These are phyloP conservation scores for Lithophane ornitopus DNA, from an alignment of 2,888 invertebrate species.

Conservation along the genomic window DNA sequence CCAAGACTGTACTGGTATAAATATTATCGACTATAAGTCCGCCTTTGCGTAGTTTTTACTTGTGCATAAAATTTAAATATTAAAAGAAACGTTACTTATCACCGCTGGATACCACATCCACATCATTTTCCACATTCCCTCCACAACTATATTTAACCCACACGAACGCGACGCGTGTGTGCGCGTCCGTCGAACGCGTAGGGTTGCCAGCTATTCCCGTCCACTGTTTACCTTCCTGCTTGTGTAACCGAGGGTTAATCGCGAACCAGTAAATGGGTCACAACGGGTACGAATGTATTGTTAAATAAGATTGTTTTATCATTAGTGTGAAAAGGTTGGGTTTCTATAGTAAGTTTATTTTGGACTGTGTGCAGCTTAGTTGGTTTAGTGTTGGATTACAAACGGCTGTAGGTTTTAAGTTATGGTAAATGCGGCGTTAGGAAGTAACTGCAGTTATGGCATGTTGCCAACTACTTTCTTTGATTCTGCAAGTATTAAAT, in stretches of 20 bases:
- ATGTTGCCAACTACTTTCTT: slow-evolving; percentile 37
- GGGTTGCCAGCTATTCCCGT: slow-evolving; percentile 80
- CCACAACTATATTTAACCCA: slow-evolving; percentile 59
- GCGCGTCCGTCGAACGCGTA: slow-evolving; percentile 66
- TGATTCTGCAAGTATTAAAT: slow-evolving; percentile 18
- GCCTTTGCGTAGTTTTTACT: background rate
- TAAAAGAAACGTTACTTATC: background rate
- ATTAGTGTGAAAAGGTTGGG: slow-evolving; percentile 37
- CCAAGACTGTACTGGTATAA: background rate
- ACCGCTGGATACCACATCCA: slow-evolving; percentile 53
- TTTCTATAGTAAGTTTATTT: slow-evolving; percentile 46
- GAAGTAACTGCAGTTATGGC: slow-evolving; percentile 33
- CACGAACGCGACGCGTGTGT: slow-evolving; percentile 46
- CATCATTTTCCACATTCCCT: slow-evolving; percentile 36
- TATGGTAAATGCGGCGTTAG: slow-evolving; percentile 18
- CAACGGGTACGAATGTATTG: slow-evolving; percentile 65
- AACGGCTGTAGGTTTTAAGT: slow-evolving; percentile 16
- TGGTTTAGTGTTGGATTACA: slow-evolving; percentile 47
- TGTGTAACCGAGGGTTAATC: slow-evolving; percentile 75
- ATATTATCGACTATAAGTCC: too few species aligned
- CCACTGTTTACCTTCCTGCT: slow-evolving; percentile 82
- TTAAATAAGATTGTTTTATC: slow-evolving; percentile 51
- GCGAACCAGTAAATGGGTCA: slow-evolving; percentile 72
- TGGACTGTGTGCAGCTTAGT: slow-evolving; percentile 8
- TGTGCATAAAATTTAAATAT: background rate